Conservation (phyloP, 2,113 vertebrate species). For the Variabilichromis moorii region DNA sequence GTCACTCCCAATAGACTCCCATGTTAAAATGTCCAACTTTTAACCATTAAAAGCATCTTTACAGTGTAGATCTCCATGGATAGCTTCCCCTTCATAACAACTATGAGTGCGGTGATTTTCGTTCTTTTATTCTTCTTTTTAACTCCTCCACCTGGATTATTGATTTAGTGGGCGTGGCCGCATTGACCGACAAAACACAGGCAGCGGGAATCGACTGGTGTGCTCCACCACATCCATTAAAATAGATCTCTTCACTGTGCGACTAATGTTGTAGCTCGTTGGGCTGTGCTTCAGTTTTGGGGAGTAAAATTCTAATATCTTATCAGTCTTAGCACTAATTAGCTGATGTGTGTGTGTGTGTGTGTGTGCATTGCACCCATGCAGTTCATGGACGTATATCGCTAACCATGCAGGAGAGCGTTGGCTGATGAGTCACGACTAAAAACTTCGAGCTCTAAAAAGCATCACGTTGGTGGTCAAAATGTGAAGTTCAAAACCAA, state of each 20-base stretch:
- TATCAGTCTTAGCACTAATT: neutral
- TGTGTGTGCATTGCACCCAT: neutral
- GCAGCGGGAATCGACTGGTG: neutral
- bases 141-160: neutral
- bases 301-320: neutral
- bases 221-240: neutral
- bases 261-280: neutral
- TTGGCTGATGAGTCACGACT: neutral
- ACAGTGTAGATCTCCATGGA: neutral
- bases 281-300: neutral
- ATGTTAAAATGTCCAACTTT: neutral
- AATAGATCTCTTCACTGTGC: neutral
- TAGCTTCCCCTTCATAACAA: neutral
- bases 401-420: neutral
- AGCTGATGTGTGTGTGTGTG: neutral
- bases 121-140: neutral
- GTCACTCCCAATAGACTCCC: neutral
- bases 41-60: neutral
- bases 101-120: neutral
- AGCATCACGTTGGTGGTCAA: neutral
- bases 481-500: neutral
- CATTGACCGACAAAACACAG: neutral
- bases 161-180: neutral
- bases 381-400: neutral
- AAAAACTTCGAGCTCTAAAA: neutral